These are phyloP conservation scores for Dryomyza anilis DNA, from an alignment of 2,888 invertebrate species.

Conservation along the genomic window DNA sequence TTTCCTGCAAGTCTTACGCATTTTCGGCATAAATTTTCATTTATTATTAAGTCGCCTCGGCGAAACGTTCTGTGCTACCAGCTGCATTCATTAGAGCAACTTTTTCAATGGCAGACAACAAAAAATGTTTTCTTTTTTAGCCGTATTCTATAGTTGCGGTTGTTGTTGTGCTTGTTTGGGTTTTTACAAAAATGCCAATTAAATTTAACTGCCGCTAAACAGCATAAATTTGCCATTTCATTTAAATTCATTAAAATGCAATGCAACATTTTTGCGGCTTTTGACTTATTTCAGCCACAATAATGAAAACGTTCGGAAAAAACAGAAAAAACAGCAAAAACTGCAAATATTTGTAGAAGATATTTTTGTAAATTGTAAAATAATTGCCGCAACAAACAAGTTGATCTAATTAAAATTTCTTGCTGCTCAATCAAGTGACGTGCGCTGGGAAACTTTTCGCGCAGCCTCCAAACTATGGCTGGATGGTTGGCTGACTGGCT, in stretches of 20 bases:
- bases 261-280: no score
- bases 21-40: conserved; percentile 30
- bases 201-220: conserved; percentile 8
- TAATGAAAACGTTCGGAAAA: background rate
- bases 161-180: background rate
- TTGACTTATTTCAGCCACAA: background rate
- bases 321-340: background rate
- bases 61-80: background rate
- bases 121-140: background rate
- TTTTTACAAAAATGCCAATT: conserved; percentile 16
- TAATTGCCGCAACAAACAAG: conserved; percentile 28
- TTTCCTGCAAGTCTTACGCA: background rate
- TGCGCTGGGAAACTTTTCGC: background rate
- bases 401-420: conserved; percentile 28
- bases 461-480: background rate
- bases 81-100: conserved; percentile 16
- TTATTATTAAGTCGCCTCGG: background rate
- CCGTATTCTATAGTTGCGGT: background rate
- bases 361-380: background rate
- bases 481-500: no score
- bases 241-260: conserved; percentile 25
- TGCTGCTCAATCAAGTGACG: background rate
- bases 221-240: conserved; percentile 22
- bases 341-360: background rate
- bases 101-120: conserved; percentile 2